Base-by-base conservation (phyloP, 2,797 vertebrate genomes). In the Eutrigla gurnardus region DNA sequence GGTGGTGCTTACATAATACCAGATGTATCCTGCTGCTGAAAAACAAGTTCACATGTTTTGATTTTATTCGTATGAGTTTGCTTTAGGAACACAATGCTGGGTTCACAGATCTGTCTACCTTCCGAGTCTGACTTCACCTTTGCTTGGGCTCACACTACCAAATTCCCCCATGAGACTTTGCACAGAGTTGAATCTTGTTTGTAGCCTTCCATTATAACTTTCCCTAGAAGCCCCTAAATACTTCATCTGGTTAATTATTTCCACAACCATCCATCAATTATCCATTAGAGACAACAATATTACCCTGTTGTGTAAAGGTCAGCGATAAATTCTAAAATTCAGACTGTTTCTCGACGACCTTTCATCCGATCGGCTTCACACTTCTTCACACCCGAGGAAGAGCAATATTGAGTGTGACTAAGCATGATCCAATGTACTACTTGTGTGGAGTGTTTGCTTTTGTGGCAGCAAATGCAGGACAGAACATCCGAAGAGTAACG, bases 121-220 rank as follows among this genome's bases (percentile, higher is more conserved):
- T 0, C 32, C 50, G 33, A 53, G 25, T 12, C 50, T 12, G 14
- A 52, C 36, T 59, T 53, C 15, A 9, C 3, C 35, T 69, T 69
- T 15, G 63, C 36, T 55, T 66, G 9, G n/a, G 54, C 18, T 58
- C 36, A 18, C 11, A 12, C 6, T 40, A 25, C 32, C 50, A 17
- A 8, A 65, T 36, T 42, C 1, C 45, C n/a, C 40, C 15, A 13
- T 14, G 12, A 74, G 36, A 11, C 47, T 11, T 55, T 73, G 32
- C 11, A 15, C 43, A 47, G 6, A 65, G 60, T 43, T 58, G 53
- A 50, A 82, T 82, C 61, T 73, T 63, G 49, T 45, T 70, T 86
- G 57, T 39, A 70, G 65, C 33, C 60, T 57, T 66, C 39, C 40
- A 57, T 10, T 54, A 42, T 43, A 50, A 18, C 5, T 37, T 39